These are phyloP conservation scores for Lithophane leautieri DNA, from an alignment of 2,888 invertebrate genomes.

Conservation along the genomic window DNA sequence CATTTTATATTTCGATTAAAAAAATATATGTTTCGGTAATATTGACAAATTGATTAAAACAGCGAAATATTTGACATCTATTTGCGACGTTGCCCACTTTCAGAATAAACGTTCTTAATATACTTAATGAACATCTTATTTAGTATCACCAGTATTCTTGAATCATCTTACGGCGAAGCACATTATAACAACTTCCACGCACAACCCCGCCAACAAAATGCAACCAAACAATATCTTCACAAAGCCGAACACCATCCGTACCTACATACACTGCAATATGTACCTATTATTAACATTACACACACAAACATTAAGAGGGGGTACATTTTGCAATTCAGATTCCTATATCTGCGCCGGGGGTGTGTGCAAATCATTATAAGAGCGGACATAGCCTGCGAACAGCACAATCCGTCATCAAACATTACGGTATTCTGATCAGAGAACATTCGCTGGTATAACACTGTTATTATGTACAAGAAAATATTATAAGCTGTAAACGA, in stretches of 20 bases:
- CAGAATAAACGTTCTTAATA: no score
- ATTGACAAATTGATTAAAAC: no score
- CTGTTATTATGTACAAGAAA: not conserved
- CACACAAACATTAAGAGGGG: conserved; percentile 74
- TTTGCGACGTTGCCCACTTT: no score
- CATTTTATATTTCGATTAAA: no score
- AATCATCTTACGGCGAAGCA: not conserved
- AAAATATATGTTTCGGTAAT: no score
- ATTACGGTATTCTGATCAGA: conserved; percentile 39
- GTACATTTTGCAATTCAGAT: conserved; percentile 82
- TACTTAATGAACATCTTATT: not conserved
- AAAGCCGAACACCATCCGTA: conserved; percentile 6
- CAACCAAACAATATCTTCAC: conserved; percentile 22
- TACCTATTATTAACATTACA: conserved; percentile 56
- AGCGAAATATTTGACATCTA: no score
- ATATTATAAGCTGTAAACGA: not conserved
- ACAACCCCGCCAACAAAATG: not conserved
- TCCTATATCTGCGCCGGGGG: conserved; percentile 59
- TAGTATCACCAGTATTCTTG: not conserved
- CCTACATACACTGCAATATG: conserved; percentile 1
- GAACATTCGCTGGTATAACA: not conserved
- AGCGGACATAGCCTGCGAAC: conserved; percentile 32
- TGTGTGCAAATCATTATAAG: conserved; percentile 58
- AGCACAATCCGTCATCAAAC: conserved; percentile 32
- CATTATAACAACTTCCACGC: not conserved